These are phyloP conservation scores for Nudaria mundana DNA, from an alignment of 2,888 invertebrate species.

Conservation along the genomic window DNA sequence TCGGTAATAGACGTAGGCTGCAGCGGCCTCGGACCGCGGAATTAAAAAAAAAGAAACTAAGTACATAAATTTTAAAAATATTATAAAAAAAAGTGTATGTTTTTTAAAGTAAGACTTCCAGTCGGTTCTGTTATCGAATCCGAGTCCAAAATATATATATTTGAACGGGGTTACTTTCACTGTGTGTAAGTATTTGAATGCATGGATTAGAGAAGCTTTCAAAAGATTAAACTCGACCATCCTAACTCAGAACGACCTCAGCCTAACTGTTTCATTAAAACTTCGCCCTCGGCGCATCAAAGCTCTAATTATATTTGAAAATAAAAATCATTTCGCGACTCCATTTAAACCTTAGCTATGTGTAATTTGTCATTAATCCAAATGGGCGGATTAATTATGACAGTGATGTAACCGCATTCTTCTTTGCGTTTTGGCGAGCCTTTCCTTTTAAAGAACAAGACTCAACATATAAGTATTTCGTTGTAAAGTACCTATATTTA, in stretches of 20 bases:
- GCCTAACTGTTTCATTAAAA: conserved; percentile 63
- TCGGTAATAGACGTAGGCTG: too few relatives aligned
- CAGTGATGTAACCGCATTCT: conserved; percentile 8
- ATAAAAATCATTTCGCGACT: conserved; percentile 53
- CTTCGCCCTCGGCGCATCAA: conserved; percentile 32
- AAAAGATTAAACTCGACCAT: conserved; percentile 64
- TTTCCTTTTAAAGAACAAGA: not conserved
- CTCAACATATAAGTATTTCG: too few relatives aligned
- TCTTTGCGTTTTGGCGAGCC: conserved; percentile 3
- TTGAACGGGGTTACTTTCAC: too few relatives aligned
- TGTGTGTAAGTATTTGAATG: conserved; percentile 45
- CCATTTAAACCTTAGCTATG: conserved; percentile 32
- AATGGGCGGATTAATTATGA: conserved; percentile 22
- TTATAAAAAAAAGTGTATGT: too few relatives aligned
- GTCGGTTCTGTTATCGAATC: too few relatives aligned
- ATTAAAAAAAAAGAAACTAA: too few relatives aligned
- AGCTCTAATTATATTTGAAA: conserved; percentile 50
- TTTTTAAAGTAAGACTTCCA: too few relatives aligned
- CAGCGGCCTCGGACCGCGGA: too few relatives aligned
- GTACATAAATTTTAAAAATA: too few relatives aligned
- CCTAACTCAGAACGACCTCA: too few relatives aligned
- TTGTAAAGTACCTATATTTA: too few relatives aligned
- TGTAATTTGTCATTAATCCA: conserved; percentile 26
- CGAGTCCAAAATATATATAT: too few relatives aligned
- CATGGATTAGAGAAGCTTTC: conserved; percentile 61